These are phyloP conservation scores for Macrosiphum euphorbiae DNA, from an alignment of 2,888 invertebrate genomes.

Conservation along the genomic window DNA sequence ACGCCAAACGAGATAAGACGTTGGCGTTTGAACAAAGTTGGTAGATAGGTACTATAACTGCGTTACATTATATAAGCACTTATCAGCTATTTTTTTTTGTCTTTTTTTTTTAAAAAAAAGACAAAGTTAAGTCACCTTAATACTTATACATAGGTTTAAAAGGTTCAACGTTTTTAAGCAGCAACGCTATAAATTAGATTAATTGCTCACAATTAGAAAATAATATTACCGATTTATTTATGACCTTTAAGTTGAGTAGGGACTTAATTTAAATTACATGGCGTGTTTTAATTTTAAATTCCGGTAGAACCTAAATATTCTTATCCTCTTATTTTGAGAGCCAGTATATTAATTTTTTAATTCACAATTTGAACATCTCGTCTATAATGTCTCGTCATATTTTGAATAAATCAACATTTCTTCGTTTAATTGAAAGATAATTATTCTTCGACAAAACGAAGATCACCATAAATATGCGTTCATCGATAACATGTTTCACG, in stretches of 20 bases:
- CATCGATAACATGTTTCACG: too few relatives aligned
- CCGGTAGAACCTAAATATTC: neutral
- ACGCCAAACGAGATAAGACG: neutral
- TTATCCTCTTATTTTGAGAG: neutral
- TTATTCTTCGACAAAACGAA: too few relatives aligned
- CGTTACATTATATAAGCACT: slow-evolving; percentile 1
- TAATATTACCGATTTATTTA: neutral
- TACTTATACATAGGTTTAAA: neutral
- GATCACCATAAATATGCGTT: too few relatives aligned
- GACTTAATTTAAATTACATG: neutral
- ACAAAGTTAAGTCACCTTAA: neutral
- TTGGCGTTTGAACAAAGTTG: neutral
- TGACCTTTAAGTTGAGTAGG: neutral
- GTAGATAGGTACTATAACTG: neutral
- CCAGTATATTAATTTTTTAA: neutral
- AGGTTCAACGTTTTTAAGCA: neutral
- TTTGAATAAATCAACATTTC: too few relatives aligned
- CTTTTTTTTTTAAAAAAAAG: neutral
- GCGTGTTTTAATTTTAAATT: neutral
- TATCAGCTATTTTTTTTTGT: neutral
- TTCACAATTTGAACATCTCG: neutral
- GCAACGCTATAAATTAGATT: neutral
- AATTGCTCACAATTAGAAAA: neutral
- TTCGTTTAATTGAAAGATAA: too few relatives aligned
- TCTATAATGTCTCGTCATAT: too few relatives aligned